Evolutionary conservation across 2,113 vertebrate genomes (phyloP).

Genomic region (Oceanodroma tethys): DNA sequence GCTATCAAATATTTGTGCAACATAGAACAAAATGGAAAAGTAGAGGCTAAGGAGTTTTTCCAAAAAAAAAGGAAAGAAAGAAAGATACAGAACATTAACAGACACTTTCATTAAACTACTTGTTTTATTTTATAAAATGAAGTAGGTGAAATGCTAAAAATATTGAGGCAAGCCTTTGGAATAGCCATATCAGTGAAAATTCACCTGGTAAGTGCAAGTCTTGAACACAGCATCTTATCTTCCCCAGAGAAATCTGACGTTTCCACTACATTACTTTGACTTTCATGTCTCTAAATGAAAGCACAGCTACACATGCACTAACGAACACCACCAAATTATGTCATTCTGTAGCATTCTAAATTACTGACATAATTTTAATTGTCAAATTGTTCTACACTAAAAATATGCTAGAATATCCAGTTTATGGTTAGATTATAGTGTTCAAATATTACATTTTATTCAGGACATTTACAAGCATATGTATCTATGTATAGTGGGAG

Average conservation of each 20-base stretch:
- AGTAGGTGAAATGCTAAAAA: neutral
- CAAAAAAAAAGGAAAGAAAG: no score
- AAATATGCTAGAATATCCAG: slow-evolving; percentile 6
- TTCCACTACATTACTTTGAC: slow-evolving; percentile 6
- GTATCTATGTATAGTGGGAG: neutral
- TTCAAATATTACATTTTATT: neutral
- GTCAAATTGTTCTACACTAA: neutral
- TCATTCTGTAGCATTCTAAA: neutral
- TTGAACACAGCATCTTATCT: neutral
- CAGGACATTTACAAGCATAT: neutral
- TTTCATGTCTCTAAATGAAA: neutral
- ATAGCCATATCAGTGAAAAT: neutral
- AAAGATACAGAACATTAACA: neutral
- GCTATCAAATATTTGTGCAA: neutral
- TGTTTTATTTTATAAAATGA: neutral
- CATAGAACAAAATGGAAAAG: neutral
- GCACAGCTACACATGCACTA: neutral
- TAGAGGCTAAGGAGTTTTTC: neutral
- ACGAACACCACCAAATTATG: neutral
- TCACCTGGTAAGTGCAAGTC: neutral
- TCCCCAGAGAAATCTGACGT: neutral
- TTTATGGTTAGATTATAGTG: neutral
- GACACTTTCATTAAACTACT: neutral
- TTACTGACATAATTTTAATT: slow-evolving; percentile 10
- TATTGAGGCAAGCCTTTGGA: neutral